Conservation (phyloP, 2,797 vertebrate genomes). For the Mallotus villosus region DNA sequence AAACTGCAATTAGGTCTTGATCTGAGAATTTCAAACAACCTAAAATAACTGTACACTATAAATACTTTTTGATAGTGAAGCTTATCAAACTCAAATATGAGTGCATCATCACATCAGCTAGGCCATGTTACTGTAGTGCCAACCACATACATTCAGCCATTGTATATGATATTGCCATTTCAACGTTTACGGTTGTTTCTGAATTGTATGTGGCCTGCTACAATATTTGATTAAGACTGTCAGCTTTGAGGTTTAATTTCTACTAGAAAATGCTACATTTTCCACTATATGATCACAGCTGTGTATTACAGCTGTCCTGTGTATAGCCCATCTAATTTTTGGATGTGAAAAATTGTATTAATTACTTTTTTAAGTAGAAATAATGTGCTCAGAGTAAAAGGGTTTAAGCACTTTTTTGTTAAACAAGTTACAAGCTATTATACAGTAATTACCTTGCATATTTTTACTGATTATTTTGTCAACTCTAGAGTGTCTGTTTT, state of each 20-base stretch:
- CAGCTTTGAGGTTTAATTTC: neutral
- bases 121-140: neutral
- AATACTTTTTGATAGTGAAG: no score
- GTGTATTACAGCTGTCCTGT: conserved; percentile 40
- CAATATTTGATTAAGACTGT: neutral
- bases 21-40: neutral
- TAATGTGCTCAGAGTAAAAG: conserved; percentile 14
- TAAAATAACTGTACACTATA: neutral
- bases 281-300: conserved; percentile 51
- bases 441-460: conserved; percentile 19
- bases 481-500: conserved; percentile 17
- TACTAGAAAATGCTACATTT: neutral
- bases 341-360: conserved; percentile 1
- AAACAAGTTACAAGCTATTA: conserved; percentile 23
- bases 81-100: neutral
- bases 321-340: neutral
- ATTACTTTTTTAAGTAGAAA: conserved; percentile 12
- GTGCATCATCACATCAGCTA: neutral
- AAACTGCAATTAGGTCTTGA: neutral
- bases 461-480: conserved; percentile 25
- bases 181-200: no score
- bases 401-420: conserved; percentile 25
- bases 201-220: no score
- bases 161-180: neutral
- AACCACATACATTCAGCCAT: neutral